Conservation (phyloP, 2,888 invertebrate genomes). For the Drosophila phalerata region DNA sequence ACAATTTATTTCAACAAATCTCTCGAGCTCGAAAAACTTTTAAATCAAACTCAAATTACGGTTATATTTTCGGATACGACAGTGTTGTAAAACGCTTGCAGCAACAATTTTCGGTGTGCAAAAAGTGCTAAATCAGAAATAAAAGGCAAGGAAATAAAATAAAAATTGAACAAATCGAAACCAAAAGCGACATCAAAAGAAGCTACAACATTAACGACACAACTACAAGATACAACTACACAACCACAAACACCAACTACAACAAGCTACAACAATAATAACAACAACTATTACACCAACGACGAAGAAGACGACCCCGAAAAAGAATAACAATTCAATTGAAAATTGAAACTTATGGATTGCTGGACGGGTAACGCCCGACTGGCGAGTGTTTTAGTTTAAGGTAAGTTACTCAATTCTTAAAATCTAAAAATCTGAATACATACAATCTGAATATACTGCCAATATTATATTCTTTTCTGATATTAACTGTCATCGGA, state of each 20-base stretch:
- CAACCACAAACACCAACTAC: conserved; percentile 21
- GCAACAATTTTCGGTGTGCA: conserved; percentile 63
- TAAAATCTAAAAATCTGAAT: too few species aligned
- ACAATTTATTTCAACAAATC: conserved; percentile 55
- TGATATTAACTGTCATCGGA: too few species aligned
- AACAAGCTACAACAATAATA: conserved; percentile 37
- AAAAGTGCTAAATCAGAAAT: conserved; percentile 37
- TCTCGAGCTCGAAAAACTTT: conserved; percentile 33
- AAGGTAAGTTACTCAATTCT: conserved; percentile 84
- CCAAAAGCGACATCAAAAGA: conserved; percentile 26
- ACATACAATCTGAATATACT: too few species aligned
- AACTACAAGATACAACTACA: conserved; percentile 29
- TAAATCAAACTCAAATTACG: conserved; percentile 40
- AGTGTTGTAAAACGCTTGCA: conserved; percentile 64
- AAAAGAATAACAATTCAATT: conserved; percentile 63
- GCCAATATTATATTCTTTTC: too few species aligned
- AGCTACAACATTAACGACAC: conserved; percentile 25
- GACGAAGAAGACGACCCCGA: conserved; percentile 54
- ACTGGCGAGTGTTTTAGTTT: conserved; percentile 86
- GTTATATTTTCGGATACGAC: conserved; percentile 45
- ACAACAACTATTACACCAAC: conserved; percentile 30
- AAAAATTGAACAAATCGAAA: conserved; percentile 28
- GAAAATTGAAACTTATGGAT: conserved; percentile 86
- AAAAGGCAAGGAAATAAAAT: neutral
- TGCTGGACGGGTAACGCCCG: conserved; percentile 86